phyloP scores from a whole-genome alignment of 2,797 vertebrate species.

The Crypturellus tataupa region DNA sequence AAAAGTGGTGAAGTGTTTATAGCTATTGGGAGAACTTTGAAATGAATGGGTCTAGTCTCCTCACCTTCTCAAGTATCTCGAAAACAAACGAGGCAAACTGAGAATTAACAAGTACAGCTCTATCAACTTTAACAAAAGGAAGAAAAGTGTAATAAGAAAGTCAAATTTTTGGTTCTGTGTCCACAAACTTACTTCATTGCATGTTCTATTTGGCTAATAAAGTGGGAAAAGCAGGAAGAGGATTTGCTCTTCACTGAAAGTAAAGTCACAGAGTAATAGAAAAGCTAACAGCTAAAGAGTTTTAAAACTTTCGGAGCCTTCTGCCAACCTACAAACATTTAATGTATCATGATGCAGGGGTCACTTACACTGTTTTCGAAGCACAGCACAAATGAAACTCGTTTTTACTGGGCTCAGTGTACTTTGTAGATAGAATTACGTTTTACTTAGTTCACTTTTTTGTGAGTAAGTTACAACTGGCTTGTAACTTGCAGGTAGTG shows the following conservation, averaged over 20 bases:
- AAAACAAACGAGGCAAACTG: background rate
- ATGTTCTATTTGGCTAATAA: background rate
- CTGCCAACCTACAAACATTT: background rate
- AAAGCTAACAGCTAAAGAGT: background rate
- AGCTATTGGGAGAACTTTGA: background rate
- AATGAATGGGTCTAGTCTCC: background rate
- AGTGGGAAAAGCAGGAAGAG: background rate
- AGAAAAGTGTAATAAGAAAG: background rate
- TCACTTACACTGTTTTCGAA: background rate
- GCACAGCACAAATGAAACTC: background rate
- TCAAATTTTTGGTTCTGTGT: background rate
- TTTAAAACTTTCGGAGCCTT: background rate
- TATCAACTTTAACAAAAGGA: background rate
- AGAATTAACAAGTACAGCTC: background rate
- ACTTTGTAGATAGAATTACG: background rate
- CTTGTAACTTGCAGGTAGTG: background rate
- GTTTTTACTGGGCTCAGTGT: background rate
- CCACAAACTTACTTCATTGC: background rate
- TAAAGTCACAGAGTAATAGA: background rate
- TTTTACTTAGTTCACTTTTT: background rate
- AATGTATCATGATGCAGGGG: background rate
- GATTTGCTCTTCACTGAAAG: background rate
- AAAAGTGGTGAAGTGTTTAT: background rate
- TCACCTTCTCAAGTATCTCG: background rate
- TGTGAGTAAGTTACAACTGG: background rate